These are phyloP conservation scores for Drosophila ercepeae DNA, from an alignment of 1,140 invertebrate genomes.

Conservation along the genomic window DNA sequence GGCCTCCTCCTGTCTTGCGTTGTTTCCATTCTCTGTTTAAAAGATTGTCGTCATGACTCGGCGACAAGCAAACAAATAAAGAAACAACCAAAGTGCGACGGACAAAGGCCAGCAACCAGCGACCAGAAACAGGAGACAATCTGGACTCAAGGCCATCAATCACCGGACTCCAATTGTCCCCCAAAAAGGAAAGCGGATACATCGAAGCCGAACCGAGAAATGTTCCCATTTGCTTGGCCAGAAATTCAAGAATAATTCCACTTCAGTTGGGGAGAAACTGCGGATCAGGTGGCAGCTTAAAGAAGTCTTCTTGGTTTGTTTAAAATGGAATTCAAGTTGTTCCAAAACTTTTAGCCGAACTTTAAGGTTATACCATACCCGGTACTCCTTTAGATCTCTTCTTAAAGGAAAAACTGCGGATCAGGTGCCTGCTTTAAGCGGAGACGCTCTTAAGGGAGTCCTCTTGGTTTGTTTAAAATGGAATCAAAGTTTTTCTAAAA, in stretches of 20 bases:
- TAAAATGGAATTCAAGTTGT: not conserved
- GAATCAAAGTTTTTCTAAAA: too few relatives aligned
- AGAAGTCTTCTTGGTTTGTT: not conserved
- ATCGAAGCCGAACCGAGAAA: not conserved
- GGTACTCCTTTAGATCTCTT: too few relatives aligned
- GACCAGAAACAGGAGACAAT: not conserved
- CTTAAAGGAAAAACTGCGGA: too few relatives aligned
- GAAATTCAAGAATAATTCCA: slow-evolving; percentile 7
- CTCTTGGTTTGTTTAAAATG: too few relatives aligned
- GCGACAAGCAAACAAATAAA: slow-evolving; percentile 29
- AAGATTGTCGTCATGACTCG: slow-evolving; percentile 43
- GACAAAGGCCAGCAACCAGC: slow-evolving; percentile 1
- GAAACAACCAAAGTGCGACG: slow-evolving; percentile 6
- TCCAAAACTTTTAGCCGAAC: too few relatives aligned
- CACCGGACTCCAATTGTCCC: slow-evolving; percentile 5
- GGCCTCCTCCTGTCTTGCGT: slow-evolving; percentile 2
- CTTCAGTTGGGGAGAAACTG: not conserved
- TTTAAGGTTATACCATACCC: too few relatives aligned
- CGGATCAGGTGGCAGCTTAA: not conserved
- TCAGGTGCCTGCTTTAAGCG: too few relatives aligned
- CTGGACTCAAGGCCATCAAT: slow-evolving; percentile 40
- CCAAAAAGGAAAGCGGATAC: not conserved
- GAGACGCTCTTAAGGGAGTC: too few relatives aligned
- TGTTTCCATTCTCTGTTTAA: slow-evolving; percentile 1
- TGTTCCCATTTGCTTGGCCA: not conserved